Conservation (phyloP, 1,140 invertebrate species). For the Bombus huntii region DNA sequence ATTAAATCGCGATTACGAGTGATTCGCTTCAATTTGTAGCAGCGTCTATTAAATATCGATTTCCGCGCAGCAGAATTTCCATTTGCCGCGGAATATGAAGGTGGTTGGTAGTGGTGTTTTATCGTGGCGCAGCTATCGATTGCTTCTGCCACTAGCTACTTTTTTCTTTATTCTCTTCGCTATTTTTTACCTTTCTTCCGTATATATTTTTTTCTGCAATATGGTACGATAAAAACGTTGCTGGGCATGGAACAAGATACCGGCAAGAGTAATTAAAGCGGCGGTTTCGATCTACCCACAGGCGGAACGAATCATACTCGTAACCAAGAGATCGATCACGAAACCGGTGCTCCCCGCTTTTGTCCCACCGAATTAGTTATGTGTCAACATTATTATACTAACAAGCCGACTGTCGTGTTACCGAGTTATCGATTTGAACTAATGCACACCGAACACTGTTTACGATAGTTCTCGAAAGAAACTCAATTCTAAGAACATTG, state of each 20-base stretch:
- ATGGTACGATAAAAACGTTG: slow-evolving; percentile 22
- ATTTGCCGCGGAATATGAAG: slow-evolving; percentile 32
- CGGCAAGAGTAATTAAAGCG: slow-evolving; percentile 19
- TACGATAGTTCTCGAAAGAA: neutral
- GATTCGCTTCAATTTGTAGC: slow-evolving; percentile 22
- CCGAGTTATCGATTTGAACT: slow-evolving; percentile 14
- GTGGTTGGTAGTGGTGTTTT: neutral
- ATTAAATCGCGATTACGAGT: slow-evolving; percentile 19
- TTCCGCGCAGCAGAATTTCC: slow-evolving; percentile 31
- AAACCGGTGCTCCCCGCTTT: neutral
- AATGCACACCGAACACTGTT: neutral
- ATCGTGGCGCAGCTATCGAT: slow-evolving; percentile 30
- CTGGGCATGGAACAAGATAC: slow-evolving; percentile 8
- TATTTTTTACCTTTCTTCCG: neutral
- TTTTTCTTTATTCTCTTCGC: neutral
- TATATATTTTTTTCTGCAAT: neutral
- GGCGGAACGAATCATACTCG: slow-evolving; percentile 28
- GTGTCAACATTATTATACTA: slow-evolving; percentile 41
- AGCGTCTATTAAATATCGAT: slow-evolving; percentile 43
- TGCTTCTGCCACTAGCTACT: slow-evolving; percentile 17
- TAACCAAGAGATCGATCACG: slow-evolving; percentile 27
- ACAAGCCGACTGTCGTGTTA: neutral
- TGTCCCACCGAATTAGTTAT: neutral
- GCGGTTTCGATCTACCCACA: slow-evolving; percentile 1
- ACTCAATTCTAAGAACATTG: neutral